phyloP scores from a whole-genome alignment of 2,797 vertebrate genomes.

The Parambassis ranga region DNA sequence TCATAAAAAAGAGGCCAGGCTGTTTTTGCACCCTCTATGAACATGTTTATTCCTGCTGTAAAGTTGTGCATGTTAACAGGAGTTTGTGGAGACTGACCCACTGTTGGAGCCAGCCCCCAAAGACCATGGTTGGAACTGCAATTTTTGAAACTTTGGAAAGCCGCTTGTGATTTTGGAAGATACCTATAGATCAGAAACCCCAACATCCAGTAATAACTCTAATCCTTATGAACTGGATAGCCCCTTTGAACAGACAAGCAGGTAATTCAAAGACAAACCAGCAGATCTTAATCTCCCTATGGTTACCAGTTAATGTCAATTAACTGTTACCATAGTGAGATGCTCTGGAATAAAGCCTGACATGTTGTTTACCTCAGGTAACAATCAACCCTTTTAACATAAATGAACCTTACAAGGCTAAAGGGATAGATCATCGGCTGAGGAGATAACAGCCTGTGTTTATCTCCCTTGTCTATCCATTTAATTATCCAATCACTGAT shows the following conservation, averaged over 20 bases:
- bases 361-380: conserved; percentile 59
- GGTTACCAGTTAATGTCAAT: no score
- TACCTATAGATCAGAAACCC: no score
- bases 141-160: no score
- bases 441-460: conserved; percentile 48
- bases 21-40: no score
- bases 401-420: conserved; percentile 60
- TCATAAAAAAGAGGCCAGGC: no score
- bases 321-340: conserved; percentile 49
- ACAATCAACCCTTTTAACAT: conserved; percentile 58
- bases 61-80: no score
- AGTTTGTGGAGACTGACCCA: no score
- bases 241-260: conserved; percentile 11
- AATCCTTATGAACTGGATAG: no score
- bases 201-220: neutral
- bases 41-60: no score
- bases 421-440: conserved; percentile 49
- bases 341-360: conserved; percentile 44
- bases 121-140: no score
- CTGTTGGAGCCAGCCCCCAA: no score
- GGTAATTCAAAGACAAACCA: conserved; percentile 29
- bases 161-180: no score
- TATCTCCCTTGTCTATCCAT: conserved; percentile 55
- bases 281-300: conserved; percentile 40
- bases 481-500: conserved; percentile 54